Base-by-base conservation (phyloP, 2,113 vertebrate genomes). In the Rattus rattus region DNA sequence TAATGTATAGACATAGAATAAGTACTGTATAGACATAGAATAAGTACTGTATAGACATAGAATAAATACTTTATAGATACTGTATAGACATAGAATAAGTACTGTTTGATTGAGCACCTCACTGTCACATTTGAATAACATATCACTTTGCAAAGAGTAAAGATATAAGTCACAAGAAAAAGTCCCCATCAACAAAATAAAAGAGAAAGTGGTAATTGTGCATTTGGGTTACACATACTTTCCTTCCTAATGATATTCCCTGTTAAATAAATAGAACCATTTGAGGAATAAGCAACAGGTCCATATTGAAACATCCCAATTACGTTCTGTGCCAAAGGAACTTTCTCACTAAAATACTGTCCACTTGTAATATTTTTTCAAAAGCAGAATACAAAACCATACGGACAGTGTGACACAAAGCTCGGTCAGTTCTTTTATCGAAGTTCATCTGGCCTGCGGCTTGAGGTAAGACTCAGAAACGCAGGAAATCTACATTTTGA, bases 391-490 rank as follows among this genome's bases (percentile, higher is more conserved):
- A 90, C 43, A 75, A 88, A 91, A 16, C 84, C 81, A 90, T 94
- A 86, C 33, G 12, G n/a, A 63, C 24, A 30, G 30, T 47, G 59
- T 14, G 1, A 84, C 17, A 0, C 49, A 22, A 70, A 43, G 76
- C 90, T 94, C 17, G 59, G 3, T 52, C 96, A 69, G 81, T 8
- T 93, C 24, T 61, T 95, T 95, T 69, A 54, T 92, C 65, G 85
- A 11, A 84, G 79, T 90, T 97, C 88, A 90, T 81, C 52, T 94
- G 63, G 83, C 90, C 28, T 89, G 75, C 12, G 72, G 69, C 86
- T 97, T 97, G 61, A 96, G 95, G 92, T 7, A 87, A 92, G 63
- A 92, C 72, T 59, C 10, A 79, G 79, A 98, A 94, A 91, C 95
- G 39, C 90, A 13, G 81, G 76, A 98, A 94, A 90, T 95, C 49